phyloP scores from a whole-genome alignment of 2,888 invertebrate genomes.

The Ferrisia virgata region DNA sequence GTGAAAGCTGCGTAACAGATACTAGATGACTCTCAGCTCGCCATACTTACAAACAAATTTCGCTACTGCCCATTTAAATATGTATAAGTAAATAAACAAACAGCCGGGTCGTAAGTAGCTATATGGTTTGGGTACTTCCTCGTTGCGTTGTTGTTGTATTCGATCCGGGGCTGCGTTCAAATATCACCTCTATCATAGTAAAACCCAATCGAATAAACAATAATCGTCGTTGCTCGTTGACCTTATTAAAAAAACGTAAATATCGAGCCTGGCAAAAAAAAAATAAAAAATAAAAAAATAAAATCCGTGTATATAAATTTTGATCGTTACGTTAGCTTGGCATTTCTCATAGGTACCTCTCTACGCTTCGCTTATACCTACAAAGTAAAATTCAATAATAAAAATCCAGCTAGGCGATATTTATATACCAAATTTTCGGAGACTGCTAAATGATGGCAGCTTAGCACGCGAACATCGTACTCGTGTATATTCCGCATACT shows the following conservation, averaged over 20 bases:
- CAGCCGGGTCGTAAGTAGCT: no score
- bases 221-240: background rate
- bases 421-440: background rate
- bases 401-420: background rate
- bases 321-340: no score
- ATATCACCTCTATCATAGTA: no score
- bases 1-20: background rate
- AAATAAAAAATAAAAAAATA: background rate
- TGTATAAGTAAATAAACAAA: no score
- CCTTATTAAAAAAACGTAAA: constrained; percentile 20
- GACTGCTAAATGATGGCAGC: background rate
- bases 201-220: background rate
- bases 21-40: background rate
- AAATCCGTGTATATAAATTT: no score
- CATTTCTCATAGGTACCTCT: no score
- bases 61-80: no score
- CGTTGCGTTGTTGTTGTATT: no score
- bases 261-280: background rate
- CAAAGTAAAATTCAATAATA: background rate
- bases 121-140: background rate
- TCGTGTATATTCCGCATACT: no score
- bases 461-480: background rate
- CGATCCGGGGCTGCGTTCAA: no score
- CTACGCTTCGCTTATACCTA: background rate
- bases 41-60: background rate